phyloP scores from a whole-genome alignment of 2,888 invertebrate genomes.

The Yponomeuta sedellus region DNA sequence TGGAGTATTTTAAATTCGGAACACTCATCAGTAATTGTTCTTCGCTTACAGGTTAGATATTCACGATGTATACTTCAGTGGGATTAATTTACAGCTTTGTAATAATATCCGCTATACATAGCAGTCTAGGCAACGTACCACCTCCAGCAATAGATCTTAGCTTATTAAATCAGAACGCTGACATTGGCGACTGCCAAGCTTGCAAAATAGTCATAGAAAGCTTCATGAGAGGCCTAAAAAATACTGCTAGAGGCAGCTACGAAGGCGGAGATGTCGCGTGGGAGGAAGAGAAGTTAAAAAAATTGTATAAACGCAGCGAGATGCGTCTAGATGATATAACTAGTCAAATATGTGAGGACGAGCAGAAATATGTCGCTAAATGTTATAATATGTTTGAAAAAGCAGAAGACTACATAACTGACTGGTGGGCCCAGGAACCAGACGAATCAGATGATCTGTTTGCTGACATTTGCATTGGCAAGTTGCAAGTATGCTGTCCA shows the following conservation, averaged over 20 bases:
- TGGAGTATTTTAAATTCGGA: neutral
- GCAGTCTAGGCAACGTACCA: constrained; percentile 29
- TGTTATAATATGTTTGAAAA: constrained; percentile 91
- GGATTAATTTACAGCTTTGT: neutral
- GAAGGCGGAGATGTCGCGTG: constrained; percentile 96
- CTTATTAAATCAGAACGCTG: constrained; percentile 52
- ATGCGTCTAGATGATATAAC: constrained; percentile 93
- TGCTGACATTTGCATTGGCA: constrained; percentile 87
- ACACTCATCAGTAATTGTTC: neutral
- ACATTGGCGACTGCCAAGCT: constrained; percentile 85
- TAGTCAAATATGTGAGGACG: constrained; percentile 88
- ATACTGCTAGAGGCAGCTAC: constrained; percentile 90
- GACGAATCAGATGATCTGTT: constrained; percentile 54
- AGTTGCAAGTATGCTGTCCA: constrained; percentile 88
- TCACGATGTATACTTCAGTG: neutral
- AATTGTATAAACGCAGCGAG: constrained; percentile 90
- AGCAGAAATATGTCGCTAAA: constrained; percentile 82
- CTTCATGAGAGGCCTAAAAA: constrained; percentile 87
- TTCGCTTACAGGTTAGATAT: neutral
- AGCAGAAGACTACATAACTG: constrained; percentile 87
- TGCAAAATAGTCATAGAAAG: constrained; percentile 85
- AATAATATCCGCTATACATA: neutral
- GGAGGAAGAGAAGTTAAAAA: constrained; percentile 91
- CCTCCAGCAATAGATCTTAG: constrained; percentile 44
- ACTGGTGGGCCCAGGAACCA: constrained; percentile 87